Evolutionary conservation across 2,888 invertebrate genomes (phyloP).

Genomic region (Acronicta psi): DNA sequence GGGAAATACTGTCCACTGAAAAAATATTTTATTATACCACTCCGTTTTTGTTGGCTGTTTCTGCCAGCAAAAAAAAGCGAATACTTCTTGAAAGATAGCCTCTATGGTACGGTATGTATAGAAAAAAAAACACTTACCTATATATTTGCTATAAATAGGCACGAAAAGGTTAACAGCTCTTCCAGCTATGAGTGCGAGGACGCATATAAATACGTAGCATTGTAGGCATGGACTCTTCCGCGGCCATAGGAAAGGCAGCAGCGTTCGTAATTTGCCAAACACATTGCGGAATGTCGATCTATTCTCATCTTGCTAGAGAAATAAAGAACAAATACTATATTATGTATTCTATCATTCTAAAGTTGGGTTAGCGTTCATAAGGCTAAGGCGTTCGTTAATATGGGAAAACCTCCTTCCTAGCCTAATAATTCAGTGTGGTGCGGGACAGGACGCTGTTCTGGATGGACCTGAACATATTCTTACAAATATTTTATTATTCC

Average conservation of each 20-base stretch:
- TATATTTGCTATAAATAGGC: conserved; percentile 97
- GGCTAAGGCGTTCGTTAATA: too few species aligned
- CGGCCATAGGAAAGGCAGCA: conserved; percentile 98
- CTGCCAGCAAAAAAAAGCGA: too few species aligned
- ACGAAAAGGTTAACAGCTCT: conserved; percentile 96
- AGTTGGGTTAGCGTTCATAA: too few species aligned
- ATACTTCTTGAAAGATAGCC: too few species aligned
- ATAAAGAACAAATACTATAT: conserved; percentile 1
- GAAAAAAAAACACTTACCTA: conserved; percentile 86
- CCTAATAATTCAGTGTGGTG: too few species aligned
- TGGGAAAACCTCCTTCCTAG: too few species aligned
- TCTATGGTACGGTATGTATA: too few species aligned
- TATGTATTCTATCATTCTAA: neutral
- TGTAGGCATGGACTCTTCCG: conserved; percentile 93
- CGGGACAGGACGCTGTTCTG: too few species aligned
- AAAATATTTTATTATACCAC: conserved; percentile 11
- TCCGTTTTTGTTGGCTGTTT: neutral
- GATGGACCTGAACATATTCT: too few species aligned
- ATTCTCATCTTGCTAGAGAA: conserved; percentile 84
- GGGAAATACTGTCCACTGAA: conserved; percentile 94
- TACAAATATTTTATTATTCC: too few species aligned
- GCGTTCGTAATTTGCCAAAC: conserved; percentile 93
- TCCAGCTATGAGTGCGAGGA: conserved; percentile 93
- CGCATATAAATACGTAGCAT: conserved; percentile 94
- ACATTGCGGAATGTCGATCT: conserved; percentile 94